These are phyloP conservation scores for Frieseomelitta varia DNA, from an alignment of 1,140 invertebrate species.

Conservation along the genomic window DNA sequence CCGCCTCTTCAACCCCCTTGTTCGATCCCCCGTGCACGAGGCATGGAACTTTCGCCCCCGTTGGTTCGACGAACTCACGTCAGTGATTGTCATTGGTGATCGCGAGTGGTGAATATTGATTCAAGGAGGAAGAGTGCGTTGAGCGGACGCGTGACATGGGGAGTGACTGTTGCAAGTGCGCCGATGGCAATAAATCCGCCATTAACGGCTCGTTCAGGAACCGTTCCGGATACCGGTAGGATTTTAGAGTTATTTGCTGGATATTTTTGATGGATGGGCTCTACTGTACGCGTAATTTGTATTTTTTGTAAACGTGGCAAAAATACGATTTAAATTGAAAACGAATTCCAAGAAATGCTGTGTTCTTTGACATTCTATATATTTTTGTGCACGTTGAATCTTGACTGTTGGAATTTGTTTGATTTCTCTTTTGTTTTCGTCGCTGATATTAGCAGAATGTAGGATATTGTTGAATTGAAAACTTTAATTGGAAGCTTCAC, in stretches of 20 bases:
- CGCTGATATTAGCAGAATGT: not conserved
- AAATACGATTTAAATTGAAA: not conserved
- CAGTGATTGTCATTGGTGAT: constrained; percentile 17
- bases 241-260: not conserved
- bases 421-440: no score
- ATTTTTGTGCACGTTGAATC: not conserved
- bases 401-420: not conserved
- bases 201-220: constrained; percentile 62
- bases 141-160: constrained; percentile 74
- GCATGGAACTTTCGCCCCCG: not conserved
- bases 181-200: constrained; percentile 76
- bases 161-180: constrained; percentile 82
- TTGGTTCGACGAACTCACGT: not conserved
- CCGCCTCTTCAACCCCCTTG: constrained; percentile 17
- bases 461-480: not conserved
- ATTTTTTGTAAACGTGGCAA: not conserved
- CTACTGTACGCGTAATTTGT: not conserved
- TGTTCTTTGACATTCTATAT: not conserved
- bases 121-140: not conserved
- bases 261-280: no score
- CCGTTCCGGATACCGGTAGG: constrained; percentile 71
- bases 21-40: not conserved
- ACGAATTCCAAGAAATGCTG: not conserved
- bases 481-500: not conserved
- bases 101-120: constrained; percentile 22